Evolutionary conservation across 2,888 invertebrate species (phyloP).

Genomic region (Dryocosmus kuriphilus): DNA sequence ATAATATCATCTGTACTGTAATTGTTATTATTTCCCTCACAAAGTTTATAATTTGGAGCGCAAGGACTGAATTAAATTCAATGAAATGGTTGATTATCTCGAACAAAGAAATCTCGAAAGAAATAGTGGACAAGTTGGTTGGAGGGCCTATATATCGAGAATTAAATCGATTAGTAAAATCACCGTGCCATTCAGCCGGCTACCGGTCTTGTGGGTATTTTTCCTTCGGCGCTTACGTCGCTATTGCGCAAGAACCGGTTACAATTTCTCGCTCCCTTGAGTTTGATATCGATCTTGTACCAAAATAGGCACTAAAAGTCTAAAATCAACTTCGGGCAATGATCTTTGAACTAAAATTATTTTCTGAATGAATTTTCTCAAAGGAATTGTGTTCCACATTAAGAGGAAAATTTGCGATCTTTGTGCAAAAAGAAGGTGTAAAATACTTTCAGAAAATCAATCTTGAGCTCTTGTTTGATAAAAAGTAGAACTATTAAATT

Average conservation of each 20-base stretch:
- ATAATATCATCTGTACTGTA: slow-evolving; percentile 1
- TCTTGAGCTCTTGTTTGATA: slow-evolving; percentile 5
- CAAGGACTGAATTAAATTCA: background rate
- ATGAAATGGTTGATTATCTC: background rate
- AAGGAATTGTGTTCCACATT: no score
- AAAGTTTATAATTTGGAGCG: background rate
- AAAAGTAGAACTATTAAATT: slow-evolving; percentile 20
- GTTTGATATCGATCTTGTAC: background rate
- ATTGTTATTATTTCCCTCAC: background rate
- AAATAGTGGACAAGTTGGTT: background rate
- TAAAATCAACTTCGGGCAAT: background rate
- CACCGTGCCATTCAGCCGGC: slow-evolving; percentile 43
- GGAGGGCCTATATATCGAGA: background rate
- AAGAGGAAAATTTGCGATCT: background rate
- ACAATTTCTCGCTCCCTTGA: slow-evolving; percentile 46
- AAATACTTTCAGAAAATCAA: background rate
- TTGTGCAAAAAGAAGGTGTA: background rate
- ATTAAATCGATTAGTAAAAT: slow-evolving; percentile 51
- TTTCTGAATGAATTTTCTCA: background rate
- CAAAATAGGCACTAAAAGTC: background rate
- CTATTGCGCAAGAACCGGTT: slow-evolving; percentile 59
- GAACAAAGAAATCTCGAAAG: background rate
- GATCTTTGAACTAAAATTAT: background rate
- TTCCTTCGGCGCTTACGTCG: slow-evolving; percentile 14
- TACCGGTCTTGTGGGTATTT: slow-evolving; percentile 42